A percentile compares a stretch with the other conserved stretches of the same genome.
phyloP scores from a whole-genome alignment of 2,113 vertebrate species.

The Elephas maximus region DNA sequence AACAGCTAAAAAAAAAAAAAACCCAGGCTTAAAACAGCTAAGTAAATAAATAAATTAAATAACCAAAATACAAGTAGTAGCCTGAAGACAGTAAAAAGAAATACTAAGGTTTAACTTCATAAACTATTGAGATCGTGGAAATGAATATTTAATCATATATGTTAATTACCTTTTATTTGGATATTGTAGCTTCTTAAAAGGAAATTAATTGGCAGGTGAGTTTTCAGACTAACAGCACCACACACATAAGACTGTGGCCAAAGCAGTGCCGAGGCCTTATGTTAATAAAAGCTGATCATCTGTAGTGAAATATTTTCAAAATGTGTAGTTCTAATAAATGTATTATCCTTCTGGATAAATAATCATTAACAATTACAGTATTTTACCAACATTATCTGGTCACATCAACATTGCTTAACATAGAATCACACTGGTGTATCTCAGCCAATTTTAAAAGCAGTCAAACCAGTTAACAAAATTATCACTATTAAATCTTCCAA shows the following conservation, averaged over 20 bases:
- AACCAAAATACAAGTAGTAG: slow-evolving; percentile 13
- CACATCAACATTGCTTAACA: not conserved
- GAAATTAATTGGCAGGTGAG: not conserved
- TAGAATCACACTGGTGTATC: not conserved
- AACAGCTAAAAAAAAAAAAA: not conserved
- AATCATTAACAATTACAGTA: not conserved
- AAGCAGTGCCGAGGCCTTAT: not conserved
- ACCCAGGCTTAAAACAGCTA: no score
- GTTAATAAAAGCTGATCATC: not conserved
- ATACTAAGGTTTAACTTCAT: not conserved
- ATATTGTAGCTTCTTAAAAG: not conserved
- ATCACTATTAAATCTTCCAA: slow-evolving; percentile 32
- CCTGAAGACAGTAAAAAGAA: slow-evolving; percentile 24
- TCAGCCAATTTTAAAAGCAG: not conserved
- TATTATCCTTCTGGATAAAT: not conserved
- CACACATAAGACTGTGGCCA: not conserved
- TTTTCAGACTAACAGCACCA: not conserved
- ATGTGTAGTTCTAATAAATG: not conserved
- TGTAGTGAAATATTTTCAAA: not conserved
- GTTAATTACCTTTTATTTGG: not conserved
- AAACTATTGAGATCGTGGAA: slow-evolving; percentile 30
- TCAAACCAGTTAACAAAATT: slow-evolving; percentile 37
- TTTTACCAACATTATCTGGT: not conserved
- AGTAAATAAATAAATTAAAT: not conserved
- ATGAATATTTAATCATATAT: slow-evolving; percentile 35